Base-by-base conservation (phyloP, 2,113 vertebrate genomes). In the Sterrhoptilus dennistouni region DNA sequence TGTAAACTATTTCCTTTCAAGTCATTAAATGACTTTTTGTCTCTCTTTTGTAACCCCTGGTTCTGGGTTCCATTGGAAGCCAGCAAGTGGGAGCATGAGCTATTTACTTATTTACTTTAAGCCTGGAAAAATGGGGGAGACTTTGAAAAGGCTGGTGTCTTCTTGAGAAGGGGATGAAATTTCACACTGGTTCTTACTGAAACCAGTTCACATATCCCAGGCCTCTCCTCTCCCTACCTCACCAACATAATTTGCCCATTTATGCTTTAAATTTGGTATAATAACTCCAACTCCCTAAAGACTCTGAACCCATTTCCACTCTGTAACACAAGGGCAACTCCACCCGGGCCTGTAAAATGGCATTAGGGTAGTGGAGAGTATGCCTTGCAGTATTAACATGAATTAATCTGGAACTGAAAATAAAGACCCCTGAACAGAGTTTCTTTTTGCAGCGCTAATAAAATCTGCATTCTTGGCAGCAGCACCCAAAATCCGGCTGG, bases 381-480 rank as follows among this genome's bases (percentile, higher is more conserved):
- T 21, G 35, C 38, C 87, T 53, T 42, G 38, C 78, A 79, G 27
- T 56, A 61, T 61, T 95, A 91, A 78, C 52, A 87, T 90, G 72
- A 89, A 90, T 96, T 92, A 93, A 89, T 95, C 29, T 50, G 63
- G 56, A 93, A 89, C 56, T 93, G 74, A 72, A 95, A 94, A 88
- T 65, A 79, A 70, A 94, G 70, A 69, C 56, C 54, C 64, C n/a
- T 28, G n/a, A 93, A 93, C 16, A 29, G 20, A 80, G 49, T n/a
- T 92, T 75, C 66, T 89, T 87, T 94, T 82, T 93, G 63, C 68
- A 75, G 54, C 14, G 1, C 76, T 88, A 97, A 91, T 93, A 89
- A 95, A 97, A 91, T 88, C 76, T 96, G 83, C 83, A 44, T 87
- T 97, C 85, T 93, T 97, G 94, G 91, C 92, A 97, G 60, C 81